Evolutionary conservation across 2,113 vertebrate species (phyloP), one percentile per base, ranked within the genome.

Genomic region (Ifrita kowaldi): DNA sequence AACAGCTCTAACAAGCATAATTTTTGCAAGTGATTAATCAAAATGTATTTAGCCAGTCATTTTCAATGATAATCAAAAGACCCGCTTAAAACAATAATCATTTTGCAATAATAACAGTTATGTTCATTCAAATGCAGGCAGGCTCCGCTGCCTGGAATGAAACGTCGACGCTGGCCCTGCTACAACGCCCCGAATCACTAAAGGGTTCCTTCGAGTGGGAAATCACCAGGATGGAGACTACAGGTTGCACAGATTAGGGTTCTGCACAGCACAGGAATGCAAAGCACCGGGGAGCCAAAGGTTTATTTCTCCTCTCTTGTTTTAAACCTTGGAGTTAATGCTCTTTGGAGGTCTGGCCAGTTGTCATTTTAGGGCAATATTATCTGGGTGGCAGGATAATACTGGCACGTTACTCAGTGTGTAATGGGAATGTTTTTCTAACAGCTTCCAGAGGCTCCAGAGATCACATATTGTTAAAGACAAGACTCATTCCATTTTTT

Each of bases 1-100:
- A 99, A 97, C 96, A 95, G 91, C 86, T 96, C 97, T 97, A 97
- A 97, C 97, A 95, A 97, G 97, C 96, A 94, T 97, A 97, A 97
- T 97, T 98, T 97, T 97, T 98, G 94, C 97, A 97, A 97, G 97
- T 55, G 96, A 98, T 97, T 98, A 98, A 98, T 98, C 97, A 97
- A 97, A 98, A 98, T 97, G 97, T 98, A 98, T 96, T 98, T 97
- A 98, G 92, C 75, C 85, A 97, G 94, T 98, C 97, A 96, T 97
- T 97, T 91, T 93, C 96, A 96, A 95, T 96, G 97, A 98, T 96
- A 98, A 98, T 98, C 97, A 98, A 97, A 96, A 97, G 97, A 71
- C 92, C 90, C 84, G 94, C 94, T 98, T 98, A 97, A 98, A 97
- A 98, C 97, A 98, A 98, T 97, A 97, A 97, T 97, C 87, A 96